Percentiles rank a stretch among this genome's conserved stretches.
Evolutionary conservation across 2,888 invertebrate species (phyloP).

Genomic region (Malacosoma neustria): DNA sequence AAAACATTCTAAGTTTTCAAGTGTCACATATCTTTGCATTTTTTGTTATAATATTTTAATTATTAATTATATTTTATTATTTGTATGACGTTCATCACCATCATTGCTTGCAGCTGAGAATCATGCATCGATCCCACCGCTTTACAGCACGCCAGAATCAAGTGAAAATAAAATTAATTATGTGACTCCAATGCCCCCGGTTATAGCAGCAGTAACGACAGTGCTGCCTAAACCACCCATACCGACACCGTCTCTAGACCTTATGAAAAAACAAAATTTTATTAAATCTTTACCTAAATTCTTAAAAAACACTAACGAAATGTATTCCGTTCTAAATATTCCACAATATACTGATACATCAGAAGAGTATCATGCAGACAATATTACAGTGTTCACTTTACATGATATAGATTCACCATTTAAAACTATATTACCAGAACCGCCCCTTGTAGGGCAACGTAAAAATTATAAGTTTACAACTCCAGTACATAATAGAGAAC

Average conservation of each 20-base stretch:
- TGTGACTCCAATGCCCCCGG: slow-evolving; percentile 41
- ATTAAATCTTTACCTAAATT: slow-evolving; percentile 35
- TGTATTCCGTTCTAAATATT: slow-evolving; percentile 11
- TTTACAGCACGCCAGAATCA: slow-evolving; percentile 29
- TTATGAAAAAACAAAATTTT: slow-evolving; percentile 34
- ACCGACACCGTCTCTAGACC: slow-evolving; percentile 34
- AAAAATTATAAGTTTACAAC: slow-evolving; percentile 16
- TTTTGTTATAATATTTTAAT: too few relatives aligned
- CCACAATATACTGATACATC: slow-evolving; percentile 9
- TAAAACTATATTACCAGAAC: slow-evolving; percentile 31
- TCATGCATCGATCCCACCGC: slow-evolving; percentile 31
- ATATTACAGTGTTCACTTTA: slow-evolving; percentile 38
- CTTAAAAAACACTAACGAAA: slow-evolving; percentile 26
- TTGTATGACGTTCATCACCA: slow-evolving; percentile 37
- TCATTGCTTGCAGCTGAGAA: slow-evolving; percentile 61
- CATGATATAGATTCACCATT: slow-evolving; percentile 30
- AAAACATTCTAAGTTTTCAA: too few relatives aligned
- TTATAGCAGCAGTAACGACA: slow-evolving; percentile 22
- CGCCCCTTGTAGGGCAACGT: slow-evolving; percentile 15
- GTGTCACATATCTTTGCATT: too few relatives aligned
- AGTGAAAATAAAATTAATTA: slow-evolving; percentile 30
- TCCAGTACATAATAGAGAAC: slow-evolving; percentile 6
- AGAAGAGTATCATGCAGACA: slow-evolving; percentile 15
- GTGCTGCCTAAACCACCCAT: slow-evolving; percentile 27
- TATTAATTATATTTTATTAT: slow-evolving; percentile 16